Percentiles rank a stretch among this genome's conserved stretches.
These are phyloP conservation scores for Catharus minimus DNA, from an alignment of 2,113 vertebrate genomes.

Conservation along the genomic window DNA sequence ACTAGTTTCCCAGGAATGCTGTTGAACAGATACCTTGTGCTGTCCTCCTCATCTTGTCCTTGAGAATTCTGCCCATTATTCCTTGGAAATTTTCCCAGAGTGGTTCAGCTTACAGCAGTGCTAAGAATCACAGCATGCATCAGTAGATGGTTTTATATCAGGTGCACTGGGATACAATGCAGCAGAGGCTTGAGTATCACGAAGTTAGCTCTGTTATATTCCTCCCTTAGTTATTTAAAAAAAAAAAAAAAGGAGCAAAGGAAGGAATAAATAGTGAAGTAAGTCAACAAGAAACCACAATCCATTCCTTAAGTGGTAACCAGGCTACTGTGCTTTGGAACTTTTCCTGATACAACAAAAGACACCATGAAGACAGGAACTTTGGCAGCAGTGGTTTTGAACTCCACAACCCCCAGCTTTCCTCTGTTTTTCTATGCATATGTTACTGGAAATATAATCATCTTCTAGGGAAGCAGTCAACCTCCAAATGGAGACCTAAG, in stretches of 20 bases:
- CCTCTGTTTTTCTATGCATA: neutral
- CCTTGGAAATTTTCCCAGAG: slow-evolving; percentile 41
- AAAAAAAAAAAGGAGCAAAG: neutral
- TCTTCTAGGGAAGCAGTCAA: neutral
- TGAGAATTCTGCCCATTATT: slow-evolving; percentile 15
- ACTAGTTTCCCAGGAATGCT: neutral
- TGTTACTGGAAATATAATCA: neutral
- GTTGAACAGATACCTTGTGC: neutral
- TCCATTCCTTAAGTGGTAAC: neutral
- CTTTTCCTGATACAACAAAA: slow-evolving; percentile 1
- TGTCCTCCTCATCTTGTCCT: slow-evolving; percentile 1
- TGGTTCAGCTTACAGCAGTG: slow-evolving; percentile 18
- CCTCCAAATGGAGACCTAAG: neutral
- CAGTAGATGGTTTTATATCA: neutral
- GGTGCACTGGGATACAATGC: neutral
- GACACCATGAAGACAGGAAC: slow-evolving; percentile 5
- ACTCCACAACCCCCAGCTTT: neutral
- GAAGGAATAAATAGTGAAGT: neutral
- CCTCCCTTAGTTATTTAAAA: neutral
- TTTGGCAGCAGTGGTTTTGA: slow-evolving; percentile 13
- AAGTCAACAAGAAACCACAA: neutral
- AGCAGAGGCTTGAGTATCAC: neutral
- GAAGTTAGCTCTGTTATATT: neutral
- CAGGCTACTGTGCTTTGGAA: neutral
- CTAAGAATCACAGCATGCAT: neutral